Evolutionary conservation across 2,797 vertebrate genomes (phyloP).

Genomic region (Megaceryle alcyon): DNA sequence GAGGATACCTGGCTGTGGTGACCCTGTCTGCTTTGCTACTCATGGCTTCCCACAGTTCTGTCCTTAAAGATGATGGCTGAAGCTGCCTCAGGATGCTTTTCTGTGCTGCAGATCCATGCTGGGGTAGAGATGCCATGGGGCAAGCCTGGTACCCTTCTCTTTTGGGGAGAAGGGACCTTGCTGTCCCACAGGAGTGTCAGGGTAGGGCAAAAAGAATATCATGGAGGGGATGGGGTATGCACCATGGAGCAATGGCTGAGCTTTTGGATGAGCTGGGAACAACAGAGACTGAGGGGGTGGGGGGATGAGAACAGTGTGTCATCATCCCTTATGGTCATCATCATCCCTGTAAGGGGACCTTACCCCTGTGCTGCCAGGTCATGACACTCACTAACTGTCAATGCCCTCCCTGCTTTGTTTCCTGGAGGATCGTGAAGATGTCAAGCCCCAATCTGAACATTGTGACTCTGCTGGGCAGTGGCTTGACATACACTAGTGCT

Average conservation of each 20-base stretch:
- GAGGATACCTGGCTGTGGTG: neutral
- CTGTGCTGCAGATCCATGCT: neutral
- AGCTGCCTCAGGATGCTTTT: neutral
- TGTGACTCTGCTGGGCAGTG: slow-evolving; percentile 90
- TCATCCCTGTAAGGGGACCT: neutral
- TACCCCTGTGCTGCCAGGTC: neutral
- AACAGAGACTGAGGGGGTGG: neutral
- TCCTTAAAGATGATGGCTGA: neutral
- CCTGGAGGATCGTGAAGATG: slow-evolving; percentile 96
- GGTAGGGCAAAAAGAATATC: neutral
- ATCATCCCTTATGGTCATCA: neutral
- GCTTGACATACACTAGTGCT: slow-evolving; percentile 89
- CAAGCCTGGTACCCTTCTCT: neutral
- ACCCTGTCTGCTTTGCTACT: neutral
- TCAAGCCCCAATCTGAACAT: slow-evolving; percentile 97
- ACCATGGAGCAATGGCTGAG: neutral
- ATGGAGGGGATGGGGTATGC: neutral
- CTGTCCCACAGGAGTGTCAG: neutral
- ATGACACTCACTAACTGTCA: neutral
- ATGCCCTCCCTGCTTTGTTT: slow-evolving; percentile 34
- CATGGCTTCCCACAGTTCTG: neutral
- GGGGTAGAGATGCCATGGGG: neutral
- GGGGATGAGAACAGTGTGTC: neutral
- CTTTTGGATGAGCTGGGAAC: neutral
- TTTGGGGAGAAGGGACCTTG: neutral